Evolutionary conservation across 2,797 vertebrate species (phyloP).

Genomic region (Poeciliopsis presidionis): DNA sequence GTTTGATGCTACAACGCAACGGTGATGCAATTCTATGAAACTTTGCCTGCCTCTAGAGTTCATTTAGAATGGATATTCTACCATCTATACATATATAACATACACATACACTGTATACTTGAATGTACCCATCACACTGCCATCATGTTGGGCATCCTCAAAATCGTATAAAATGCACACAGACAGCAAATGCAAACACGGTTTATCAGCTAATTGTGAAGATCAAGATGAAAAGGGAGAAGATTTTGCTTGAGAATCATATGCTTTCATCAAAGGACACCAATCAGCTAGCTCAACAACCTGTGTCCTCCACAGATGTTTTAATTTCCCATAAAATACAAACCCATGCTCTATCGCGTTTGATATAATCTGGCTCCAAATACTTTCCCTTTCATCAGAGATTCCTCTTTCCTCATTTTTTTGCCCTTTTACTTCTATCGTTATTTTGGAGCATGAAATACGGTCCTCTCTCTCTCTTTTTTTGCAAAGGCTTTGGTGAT

Average conservation of each 20-base stretch:
- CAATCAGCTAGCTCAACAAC: slow-evolving; percentile 37
- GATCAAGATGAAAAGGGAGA: slow-evolving; percentile 36
- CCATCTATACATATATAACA: slow-evolving; percentile 32
- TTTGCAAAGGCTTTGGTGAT: slow-evolving; percentile 42
- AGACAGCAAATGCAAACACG: background rate
- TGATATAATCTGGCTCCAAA: slow-evolving; percentile 55
- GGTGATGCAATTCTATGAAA: slow-evolving; percentile 77
- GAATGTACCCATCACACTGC: slow-evolving; percentile 38
- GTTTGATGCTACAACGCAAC: slow-evolving; percentile 62
- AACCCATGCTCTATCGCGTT: slow-evolving; percentile 43
- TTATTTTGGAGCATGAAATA: slow-evolving; percentile 49
- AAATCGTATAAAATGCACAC: slow-evolving; percentile 24
- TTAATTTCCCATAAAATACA: slow-evolving; percentile 57
- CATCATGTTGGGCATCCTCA: slow-evolving; percentile 27
- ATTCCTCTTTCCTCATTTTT: slow-evolving; percentile 20
- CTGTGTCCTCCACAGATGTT: slow-evolving; percentile 50
- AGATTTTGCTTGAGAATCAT: slow-evolving; percentile 39
- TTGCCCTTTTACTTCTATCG: slow-evolving; percentile 17
- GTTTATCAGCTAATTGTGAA: slow-evolving; percentile 22
- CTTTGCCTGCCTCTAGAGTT: slow-evolving; percentile 54
- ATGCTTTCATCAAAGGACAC: slow-evolving; percentile 50
- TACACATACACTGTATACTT: slow-evolving; percentile 35
- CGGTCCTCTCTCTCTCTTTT: background rate
- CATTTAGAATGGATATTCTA: slow-evolving; percentile 51
- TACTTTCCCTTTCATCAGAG: slow-evolving; percentile 51